Conservation (phyloP, 2,888 invertebrate genomes). For the Melieria crassipennis region DNA sequence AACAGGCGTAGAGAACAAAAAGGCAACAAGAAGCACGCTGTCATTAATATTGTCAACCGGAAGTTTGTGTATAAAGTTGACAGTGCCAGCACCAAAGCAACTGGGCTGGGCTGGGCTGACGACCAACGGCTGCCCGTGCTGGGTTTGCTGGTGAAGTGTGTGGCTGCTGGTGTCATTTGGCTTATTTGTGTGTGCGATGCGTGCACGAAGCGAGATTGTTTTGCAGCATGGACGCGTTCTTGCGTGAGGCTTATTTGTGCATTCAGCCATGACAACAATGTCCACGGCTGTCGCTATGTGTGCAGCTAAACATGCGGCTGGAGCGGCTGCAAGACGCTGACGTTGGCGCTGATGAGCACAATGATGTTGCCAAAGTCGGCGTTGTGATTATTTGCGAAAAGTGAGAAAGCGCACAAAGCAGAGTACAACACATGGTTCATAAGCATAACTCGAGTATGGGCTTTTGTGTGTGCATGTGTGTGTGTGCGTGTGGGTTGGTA, state of each 20-base stretch:
- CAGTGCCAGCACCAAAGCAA: neutral
- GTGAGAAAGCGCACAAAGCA: neutral
- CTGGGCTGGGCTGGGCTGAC: too few relatives aligned
- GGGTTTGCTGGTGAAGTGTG: too few relatives aligned
- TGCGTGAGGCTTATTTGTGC: neutral
- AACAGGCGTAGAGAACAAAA: too few relatives aligned
- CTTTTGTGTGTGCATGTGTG: too few relatives aligned
- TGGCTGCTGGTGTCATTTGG: too few relatives aligned
- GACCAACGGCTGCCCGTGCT: too few relatives aligned
- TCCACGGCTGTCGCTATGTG: neutral
- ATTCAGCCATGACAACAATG: conserved; percentile 13
- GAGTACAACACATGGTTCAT: neutral
- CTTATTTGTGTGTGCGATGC: too few relatives aligned
- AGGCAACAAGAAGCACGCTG: too few relatives aligned
- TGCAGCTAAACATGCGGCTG: too few relatives aligned
- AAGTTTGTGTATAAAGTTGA: conserved; percentile 14
- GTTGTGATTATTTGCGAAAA: neutral
- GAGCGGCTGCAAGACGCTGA: neutral
- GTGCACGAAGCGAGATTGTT: neutral
- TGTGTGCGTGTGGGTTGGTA: neutral
- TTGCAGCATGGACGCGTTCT: neutral
- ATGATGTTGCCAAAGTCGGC: neutral
- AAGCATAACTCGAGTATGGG: too few relatives aligned
- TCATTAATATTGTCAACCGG: conserved; percentile 28
- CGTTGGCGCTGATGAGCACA: conserved; percentile 1